Conservation (phyloP, 2,113 vertebrate species). For the Tetraodon nigroviridis region DNA sequence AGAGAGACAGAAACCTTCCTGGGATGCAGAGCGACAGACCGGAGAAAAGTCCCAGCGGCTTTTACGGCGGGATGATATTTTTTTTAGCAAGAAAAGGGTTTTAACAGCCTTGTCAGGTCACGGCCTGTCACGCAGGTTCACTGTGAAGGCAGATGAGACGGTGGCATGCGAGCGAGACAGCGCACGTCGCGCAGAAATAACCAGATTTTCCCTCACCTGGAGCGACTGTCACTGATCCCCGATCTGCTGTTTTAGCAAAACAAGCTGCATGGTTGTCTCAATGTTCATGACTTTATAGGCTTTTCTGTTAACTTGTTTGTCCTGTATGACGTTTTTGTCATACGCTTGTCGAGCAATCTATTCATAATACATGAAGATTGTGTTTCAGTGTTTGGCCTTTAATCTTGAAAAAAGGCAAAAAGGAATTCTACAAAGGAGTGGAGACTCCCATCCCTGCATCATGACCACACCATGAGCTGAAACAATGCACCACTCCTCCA, state of each 20-base stretch:
- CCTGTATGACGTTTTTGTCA: too few relatives aligned
- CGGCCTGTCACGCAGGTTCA: conserved; percentile 23
- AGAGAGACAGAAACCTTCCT: not conserved
- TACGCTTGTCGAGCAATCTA: too few relatives aligned
- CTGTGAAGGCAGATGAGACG: conserved; percentile 12
- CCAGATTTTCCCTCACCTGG: conserved; percentile 12
- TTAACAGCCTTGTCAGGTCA: conserved; percentile 20
- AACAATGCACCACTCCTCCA: conserved; percentile 35
- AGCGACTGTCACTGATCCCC: not conserved
- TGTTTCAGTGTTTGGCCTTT: too few relatives aligned
- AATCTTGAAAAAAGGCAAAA: too few relatives aligned
- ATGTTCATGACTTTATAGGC: too few relatives aligned
- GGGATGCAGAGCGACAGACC: conserved; percentile 2
- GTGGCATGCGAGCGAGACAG: conserved; percentile 2
- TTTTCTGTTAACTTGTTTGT: too few relatives aligned
- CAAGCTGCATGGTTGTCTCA: too few relatives aligned
- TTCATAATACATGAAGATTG: too few relatives aligned
- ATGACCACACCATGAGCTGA: conserved; percentile 6
- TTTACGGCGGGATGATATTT: conserved; percentile 5
- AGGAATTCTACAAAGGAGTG: conserved; percentile 8
- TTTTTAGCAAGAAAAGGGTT: conserved; percentile 8
- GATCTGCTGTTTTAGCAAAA: too few relatives aligned
- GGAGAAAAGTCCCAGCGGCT: not conserved
- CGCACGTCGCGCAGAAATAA: conserved; percentile 14
- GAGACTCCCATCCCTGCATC: conserved; percentile 16